Conservation (phyloP, 1,140 invertebrate genomes). For the Trichonephila clavata region DNA sequence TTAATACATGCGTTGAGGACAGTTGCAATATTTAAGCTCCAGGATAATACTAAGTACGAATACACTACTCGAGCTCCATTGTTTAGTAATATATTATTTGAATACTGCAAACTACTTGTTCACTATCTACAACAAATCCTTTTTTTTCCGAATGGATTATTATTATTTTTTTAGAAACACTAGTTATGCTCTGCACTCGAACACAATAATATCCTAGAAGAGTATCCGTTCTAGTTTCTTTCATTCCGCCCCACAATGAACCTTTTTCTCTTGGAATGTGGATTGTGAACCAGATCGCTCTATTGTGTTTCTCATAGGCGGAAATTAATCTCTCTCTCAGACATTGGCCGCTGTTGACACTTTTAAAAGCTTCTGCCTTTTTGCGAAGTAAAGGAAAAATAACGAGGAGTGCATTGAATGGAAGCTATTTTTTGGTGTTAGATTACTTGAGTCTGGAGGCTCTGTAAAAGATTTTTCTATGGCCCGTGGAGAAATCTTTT, state of each 20-base stretch:
- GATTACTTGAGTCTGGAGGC: neutral
- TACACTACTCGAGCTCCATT: too few relatives aligned
- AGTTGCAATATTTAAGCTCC: too few relatives aligned
- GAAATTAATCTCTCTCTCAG: conserved; percentile 53
- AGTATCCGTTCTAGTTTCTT: neutral
- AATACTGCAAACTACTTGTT: too few relatives aligned
- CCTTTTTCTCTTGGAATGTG: neutral
- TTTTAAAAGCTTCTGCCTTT: conserved; percentile 47
- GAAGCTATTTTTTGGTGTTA: conserved; percentile 8
- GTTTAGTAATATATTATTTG: too few relatives aligned
- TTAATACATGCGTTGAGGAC: too few relatives aligned
- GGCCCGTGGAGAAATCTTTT: conserved; percentile 1
- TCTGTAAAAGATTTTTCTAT: conserved; percentile 9
- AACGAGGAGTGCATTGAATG: conserved; percentile 13
- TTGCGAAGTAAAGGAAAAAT: neutral
- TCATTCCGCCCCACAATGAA: neutral
- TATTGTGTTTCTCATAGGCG: conserved; percentile 30
- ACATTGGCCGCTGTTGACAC: conserved; percentile 45
- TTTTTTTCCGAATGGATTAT: too few relatives aligned
- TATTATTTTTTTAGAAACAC: too few relatives aligned
- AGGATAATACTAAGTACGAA: too few relatives aligned
- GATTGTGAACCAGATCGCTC: conserved; percentile 23
- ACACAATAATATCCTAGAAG: too few relatives aligned
- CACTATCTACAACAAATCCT: too few relatives aligned
- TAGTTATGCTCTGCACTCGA: too few relatives aligned